phyloP scores from a whole-genome alignment of 2,797 vertebrate genomes.

The Nyctalus aviator region DNA sequence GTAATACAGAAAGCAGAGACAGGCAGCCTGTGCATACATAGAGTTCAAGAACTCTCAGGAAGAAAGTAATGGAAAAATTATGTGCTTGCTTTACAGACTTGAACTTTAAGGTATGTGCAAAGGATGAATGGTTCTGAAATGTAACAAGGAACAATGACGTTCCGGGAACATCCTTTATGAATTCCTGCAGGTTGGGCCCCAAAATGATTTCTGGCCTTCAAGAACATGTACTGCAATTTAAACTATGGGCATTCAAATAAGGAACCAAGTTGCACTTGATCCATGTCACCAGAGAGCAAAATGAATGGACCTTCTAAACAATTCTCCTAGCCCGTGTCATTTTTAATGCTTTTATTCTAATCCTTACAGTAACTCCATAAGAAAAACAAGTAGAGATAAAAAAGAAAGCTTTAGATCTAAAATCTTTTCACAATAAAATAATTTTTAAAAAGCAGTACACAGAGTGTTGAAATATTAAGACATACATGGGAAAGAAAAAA shows the following conservation, averaged over 20 bases:
- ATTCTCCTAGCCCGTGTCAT: neutral
- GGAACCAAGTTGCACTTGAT: neutral
- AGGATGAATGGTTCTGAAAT: neutral
- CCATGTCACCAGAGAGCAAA: neutral
- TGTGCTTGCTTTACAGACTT: neutral
- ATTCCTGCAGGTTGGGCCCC: neutral
- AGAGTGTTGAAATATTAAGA: neutral
- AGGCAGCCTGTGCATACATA: accelerated
- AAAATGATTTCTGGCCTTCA: neutral
- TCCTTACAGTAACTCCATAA: neutral
- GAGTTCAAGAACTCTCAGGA: neutral
- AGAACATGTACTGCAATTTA: neutral
- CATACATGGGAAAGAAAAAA: neutral
- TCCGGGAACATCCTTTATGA: neutral
- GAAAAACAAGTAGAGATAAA: neutral
- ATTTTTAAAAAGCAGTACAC: neutral
- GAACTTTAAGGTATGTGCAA: neutral
- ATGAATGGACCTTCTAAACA: neutral
- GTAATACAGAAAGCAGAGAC: neutral
- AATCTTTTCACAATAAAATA: neutral
- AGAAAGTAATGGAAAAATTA: slow-evolving; percentile 11
- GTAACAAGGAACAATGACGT: neutral
- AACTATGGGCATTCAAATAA: neutral
- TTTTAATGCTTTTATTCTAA: neutral
- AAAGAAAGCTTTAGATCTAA: neutral